Percentiles rank a stretch among this genome's conserved stretches.
phyloP scores from a whole-genome alignment of 2,797 vertebrate species.

The Falco naumanni region DNA sequence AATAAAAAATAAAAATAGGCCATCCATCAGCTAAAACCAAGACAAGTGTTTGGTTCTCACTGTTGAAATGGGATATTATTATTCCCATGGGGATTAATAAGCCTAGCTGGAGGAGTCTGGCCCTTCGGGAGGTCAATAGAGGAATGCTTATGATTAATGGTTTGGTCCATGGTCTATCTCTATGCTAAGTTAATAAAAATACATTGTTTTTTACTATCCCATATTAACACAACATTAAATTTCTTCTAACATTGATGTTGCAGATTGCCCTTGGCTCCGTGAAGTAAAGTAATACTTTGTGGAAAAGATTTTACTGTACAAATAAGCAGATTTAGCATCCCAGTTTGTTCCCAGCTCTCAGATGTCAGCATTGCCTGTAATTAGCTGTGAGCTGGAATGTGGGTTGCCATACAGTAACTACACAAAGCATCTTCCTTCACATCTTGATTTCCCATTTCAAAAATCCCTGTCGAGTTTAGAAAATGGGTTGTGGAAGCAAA shows the following conservation, averaged over 20 bases:
- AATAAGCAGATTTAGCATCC: slow-evolving; percentile 42
- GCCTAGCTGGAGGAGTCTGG: slow-evolving; percentile 37
- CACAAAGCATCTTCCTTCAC: slow-evolving; percentile 36
- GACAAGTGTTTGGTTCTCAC: slow-evolving; percentile 52
- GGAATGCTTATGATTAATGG: slow-evolving; percentile 56
- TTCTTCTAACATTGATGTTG: not conserved
- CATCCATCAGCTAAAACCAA: slow-evolving; percentile 34
- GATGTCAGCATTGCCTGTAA: slow-evolving; percentile 34
- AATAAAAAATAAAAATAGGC: slow-evolving; percentile 31
- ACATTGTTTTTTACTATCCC: not conserved
- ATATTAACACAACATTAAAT: slow-evolving; percentile 8
- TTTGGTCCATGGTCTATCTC: slow-evolving; percentile 42
- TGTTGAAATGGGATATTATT: slow-evolving; percentile 61
- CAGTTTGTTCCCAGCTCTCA: slow-evolving; percentile 43
- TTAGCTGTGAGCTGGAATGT: slow-evolving; percentile 46
- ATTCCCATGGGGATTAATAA: slow-evolving; percentile 49
- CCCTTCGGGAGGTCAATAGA: slow-evolving; percentile 37
- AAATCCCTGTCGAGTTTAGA: not conserved
- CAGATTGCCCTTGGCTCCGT: not conserved
- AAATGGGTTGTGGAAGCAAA: not conserved
- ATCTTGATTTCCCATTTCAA: slow-evolving; percentile 44
- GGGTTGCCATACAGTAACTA: slow-evolving; percentile 32
- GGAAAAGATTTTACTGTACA: slow-evolving; percentile 31
- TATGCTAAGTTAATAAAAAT: slow-evolving; percentile 24
- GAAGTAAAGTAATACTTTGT: slow-evolving; percentile 35